Evolutionary conservation across 2,888 invertebrate genomes (phyloP).

Genomic region (Hemaris fuciformis): DNA sequence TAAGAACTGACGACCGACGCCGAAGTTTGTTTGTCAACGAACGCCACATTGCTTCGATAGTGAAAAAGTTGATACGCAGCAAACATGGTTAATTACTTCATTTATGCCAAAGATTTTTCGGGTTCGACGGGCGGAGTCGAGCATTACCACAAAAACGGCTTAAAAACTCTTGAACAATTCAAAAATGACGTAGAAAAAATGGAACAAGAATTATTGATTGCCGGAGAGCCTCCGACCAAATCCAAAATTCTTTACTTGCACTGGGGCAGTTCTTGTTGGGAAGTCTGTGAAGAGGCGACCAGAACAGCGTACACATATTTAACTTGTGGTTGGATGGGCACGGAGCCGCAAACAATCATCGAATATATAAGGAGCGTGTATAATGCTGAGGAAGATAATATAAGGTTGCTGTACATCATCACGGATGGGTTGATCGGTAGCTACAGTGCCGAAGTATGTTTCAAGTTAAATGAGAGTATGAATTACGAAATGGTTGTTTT

Average conservation of each 20-base stretch:
- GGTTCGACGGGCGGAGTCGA: slow-evolving; percentile 4
- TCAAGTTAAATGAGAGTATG: slow-evolving; percentile 29
- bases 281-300: slow-evolving; percentile 31
- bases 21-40: too few relatives aligned
- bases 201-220: slow-evolving; percentile 20
- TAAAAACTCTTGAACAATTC: slow-evolving; percentile 33
- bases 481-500: too few relatives aligned
- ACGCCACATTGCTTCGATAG: too few relatives aligned
- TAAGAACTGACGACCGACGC: too few relatives aligned
- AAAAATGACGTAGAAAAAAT: slow-evolving; percentile 32
- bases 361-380: slow-evolving; percentile 17
- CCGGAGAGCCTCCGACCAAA: slow-evolving; percentile 21
- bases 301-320: slow-evolving; percentile 14
- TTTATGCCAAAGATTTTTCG: slow-evolving; percentile 32
- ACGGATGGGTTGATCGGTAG: slow-evolving; percentile 37
- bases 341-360: slow-evolving; percentile 27
- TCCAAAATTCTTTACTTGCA: slow-evolving; percentile 39
- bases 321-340: slow-evolving; percentile 9
- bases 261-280: slow-evolving; percentile 34
- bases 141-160: slow-evolving; percentile 32
- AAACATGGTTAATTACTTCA: slow-evolving; percentile 27
- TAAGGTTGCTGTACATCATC: slow-evolving; percentile 40
- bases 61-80: too few relatives aligned
- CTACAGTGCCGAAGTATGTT: slow-evolving; percentile 18
- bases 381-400: slow-evolving; percentile 23